Base-by-base conservation (phyloP, 2,113 vertebrate species). In the Xenus cinereus region DNA sequence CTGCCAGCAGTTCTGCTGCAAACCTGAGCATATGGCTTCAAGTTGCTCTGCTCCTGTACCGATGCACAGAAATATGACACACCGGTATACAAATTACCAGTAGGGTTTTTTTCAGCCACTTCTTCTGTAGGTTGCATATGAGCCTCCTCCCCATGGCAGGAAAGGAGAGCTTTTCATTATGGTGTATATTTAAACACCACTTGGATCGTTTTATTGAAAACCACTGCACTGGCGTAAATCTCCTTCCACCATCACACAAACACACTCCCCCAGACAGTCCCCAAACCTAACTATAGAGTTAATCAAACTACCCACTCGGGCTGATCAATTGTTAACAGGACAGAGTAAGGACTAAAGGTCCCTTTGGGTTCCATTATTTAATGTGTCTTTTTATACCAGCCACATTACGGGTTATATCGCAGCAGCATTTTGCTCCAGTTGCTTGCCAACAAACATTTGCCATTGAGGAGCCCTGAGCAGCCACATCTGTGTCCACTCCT, bases 391-490 rank as follows among this genome's bases (percentile, higher is more conserved):
- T 41, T 8, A 82, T 81, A 85, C 53, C 33, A 14, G 59, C 68
- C 76, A 93, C 54, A 79, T 78, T 62, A 46, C 7, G 69, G 76
- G 85, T 62, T 78, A 85, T 37, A 39, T 41, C 88, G 90, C 95
- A 90, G 88, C 71, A 16, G 81, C 84, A 92, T 97, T 87, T 27
- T 43, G 88, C 89, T 95, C 85, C 87, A 69, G 45, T 90, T 87
- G 41, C 96, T 95, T 97, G 97, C 97, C 97, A 95, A 96, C 81
- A 96, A 94, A 96, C 95, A 92, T 84, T 93, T 92, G 93, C 97
- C 94, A 73, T 46, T 3, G 12, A 98, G 96, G 93, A 95, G 74
- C 95, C 88, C 83, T 63, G 22, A 97, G 79, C 60, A 33, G 84
- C 59, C 66, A 78, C 92, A 90, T 93, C 95, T 95, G 79, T 91